Base-by-base conservation (phyloP, 2,113 vertebrate species). In the Mastomys natalensis region DNA sequence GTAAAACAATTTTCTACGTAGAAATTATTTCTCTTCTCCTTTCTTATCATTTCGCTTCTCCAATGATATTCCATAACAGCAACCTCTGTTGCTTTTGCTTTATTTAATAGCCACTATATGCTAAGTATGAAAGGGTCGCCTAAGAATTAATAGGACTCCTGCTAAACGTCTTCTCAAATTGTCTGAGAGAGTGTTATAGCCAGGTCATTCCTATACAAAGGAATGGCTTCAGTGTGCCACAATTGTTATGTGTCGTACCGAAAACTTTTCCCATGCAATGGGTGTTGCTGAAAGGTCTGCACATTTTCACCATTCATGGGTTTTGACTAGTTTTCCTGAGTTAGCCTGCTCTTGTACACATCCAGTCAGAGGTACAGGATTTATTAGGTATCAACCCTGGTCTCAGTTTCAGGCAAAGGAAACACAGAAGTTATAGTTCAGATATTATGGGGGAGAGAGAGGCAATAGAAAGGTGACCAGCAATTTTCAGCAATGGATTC, bases 311-410 rank as follows among this genome's bases (percentile, higher is more conserved):
- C 17, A 66, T 97, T 97, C 85, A 97, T 97, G 55, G 68, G 58
- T 94, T 98, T 97, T 98, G 97, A 98, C 92, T 97, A 87, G 82
- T 74, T 96, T 97, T 86, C 97, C 97, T 97, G 92, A 98, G 91
- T 96, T 81, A 90, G 94, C 94, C 97, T 37, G 70, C 97, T 96
- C 90, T 96, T 92, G 92, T 89, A 92, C 19, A 96, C 90, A 93
- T 95, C 93, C 95, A 84, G 92, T 85, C 81, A 90, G 93, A 98
- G 95, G 92, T 60, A 64, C 91, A 97, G 66, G 94, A 98, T 98
- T 99, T 98, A 98, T 98, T 98, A 98, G 97, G 98, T 98, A 98
- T 76, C 95, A 98, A 82, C 94, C 68, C 96, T 96, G 90, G 98
- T 96, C 95, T 98, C 97, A 98, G 94, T 95, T 98, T 97, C 97